These are phyloP conservation scores for Steatocranus sp. DNA, from an alignment of 2,797 vertebrate species.

Conservation along the genomic window DNA sequence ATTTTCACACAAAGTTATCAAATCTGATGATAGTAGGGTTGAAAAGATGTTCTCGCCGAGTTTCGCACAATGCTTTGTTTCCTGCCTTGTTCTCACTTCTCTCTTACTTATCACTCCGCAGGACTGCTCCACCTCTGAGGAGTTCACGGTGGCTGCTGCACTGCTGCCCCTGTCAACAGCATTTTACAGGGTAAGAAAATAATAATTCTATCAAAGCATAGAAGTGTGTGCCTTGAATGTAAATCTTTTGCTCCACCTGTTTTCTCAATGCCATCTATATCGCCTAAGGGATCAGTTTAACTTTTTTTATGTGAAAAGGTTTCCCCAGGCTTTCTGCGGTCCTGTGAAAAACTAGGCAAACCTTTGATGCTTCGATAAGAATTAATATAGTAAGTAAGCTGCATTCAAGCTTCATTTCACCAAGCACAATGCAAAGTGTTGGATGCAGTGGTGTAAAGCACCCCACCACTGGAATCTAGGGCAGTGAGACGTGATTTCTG, in stretches of 20 bases:
- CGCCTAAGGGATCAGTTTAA: neutral
- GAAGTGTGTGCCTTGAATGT: neutral
- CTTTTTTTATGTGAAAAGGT: neutral
- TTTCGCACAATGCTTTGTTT: constrained; percentile 1
- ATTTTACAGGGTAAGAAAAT: constrained; percentile 91
- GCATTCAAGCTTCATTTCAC: neutral
- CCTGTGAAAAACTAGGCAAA: neutral
- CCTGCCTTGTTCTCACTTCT: constrained; percentile 17
- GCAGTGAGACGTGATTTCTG: neutral
- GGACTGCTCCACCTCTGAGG: constrained; percentile 97
- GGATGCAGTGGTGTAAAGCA: neutral
- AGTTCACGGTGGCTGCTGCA: constrained; percentile 89
- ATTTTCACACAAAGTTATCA: neutral
- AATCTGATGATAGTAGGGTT: neutral
- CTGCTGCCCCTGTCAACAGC: constrained; percentile 91
- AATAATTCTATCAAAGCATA: neutral
- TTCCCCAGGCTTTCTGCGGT: neutral
- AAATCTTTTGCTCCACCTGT: neutral
- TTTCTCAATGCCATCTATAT: neutral
- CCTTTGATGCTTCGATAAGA: neutral
- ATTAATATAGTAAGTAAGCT: neutral
- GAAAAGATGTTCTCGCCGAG: neutral
- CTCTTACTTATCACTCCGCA: constrained; percentile 68
- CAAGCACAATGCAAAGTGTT: neutral
- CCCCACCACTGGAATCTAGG: neutral